Conservation (phyloP, 2,797 vertebrate species). For the Loriculus beryllinus region DNA sequence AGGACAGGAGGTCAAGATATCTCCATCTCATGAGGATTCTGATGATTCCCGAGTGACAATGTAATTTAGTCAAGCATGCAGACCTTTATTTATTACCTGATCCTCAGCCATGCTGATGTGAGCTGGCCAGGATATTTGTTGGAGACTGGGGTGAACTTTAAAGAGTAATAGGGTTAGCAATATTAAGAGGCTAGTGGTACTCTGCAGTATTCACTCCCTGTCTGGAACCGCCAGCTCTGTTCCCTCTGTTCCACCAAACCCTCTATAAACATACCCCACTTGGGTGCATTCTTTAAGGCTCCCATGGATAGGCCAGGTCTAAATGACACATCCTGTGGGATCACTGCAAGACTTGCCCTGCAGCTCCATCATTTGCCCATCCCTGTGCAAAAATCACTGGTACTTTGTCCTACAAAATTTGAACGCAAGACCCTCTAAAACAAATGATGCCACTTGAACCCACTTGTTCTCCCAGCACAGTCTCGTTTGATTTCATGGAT, state of each 20-base stretch:
- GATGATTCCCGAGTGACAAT: neutral
- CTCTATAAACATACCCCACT: rapidly evolving
- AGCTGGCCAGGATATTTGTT: neutral
- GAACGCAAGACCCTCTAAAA: neutral
- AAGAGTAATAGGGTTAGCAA: too few species aligned
- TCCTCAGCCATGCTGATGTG: neutral
- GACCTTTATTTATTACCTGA: neutral
- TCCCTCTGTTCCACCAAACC: neutral
- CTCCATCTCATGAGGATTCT: neutral
- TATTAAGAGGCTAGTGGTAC: neutral
- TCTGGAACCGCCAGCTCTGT: neutral
- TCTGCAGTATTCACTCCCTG: neutral
- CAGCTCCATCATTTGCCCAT: neutral
- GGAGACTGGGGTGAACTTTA: neutral
- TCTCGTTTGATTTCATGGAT: neutral
- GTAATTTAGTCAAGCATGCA: neutral
- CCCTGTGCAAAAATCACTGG: neutral
- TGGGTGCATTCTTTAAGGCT: neutral
- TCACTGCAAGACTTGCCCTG: neutral
- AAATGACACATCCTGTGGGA: neutral
- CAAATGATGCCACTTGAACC: neutral
- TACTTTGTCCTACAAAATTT: neutral
- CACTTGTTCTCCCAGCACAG: neutral
- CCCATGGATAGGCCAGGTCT: neutral
- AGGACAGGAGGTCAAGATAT: neutral